These are phyloP conservation scores for Eupithecia vulgata DNA, from an alignment of 2,888 invertebrate species.

Conservation along the genomic window DNA sequence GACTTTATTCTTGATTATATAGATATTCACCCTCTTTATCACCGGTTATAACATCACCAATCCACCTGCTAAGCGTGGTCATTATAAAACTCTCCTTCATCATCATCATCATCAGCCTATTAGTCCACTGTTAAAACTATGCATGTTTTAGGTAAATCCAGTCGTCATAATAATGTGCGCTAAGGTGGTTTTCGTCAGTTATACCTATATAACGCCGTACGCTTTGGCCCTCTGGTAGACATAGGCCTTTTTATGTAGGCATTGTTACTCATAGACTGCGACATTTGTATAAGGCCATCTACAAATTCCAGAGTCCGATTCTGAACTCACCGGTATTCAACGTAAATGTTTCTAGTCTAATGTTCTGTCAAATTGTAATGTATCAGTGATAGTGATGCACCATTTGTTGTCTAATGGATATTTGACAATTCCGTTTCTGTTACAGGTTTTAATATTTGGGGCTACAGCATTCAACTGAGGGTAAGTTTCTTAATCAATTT, in stretches of 20 bases:
- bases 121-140: too few species aligned
- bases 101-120: too few species aligned
- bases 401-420: slow-evolving; percentile 53
- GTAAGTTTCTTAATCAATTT: slow-evolving; percentile 28
- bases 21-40: not conserved
- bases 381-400: slow-evolving; percentile 62
- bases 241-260: not conserved
- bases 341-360: slow-evolving; percentile 60
- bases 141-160: too few species aligned
- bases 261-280: not conserved
- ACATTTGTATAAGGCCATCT: not conserved
- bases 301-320: not conserved
- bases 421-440: slow-evolving; percentile 56
- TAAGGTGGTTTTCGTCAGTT: not conserved
- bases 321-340: slow-evolving; percentile 8
- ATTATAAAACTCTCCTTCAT: not conserved
- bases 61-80: not conserved
- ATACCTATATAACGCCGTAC: too few species aligned
- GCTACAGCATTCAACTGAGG: slow-evolving; percentile 29
- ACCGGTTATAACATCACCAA: not conserved
- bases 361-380: slow-evolving; percentile 82
- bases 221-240: not conserved
- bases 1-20: not conserved
- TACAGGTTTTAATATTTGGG: slow-evolving; percentile 57
- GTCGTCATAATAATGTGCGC: too few species aligned